Evolutionary conservation across 2,113 vertebrate species (phyloP).

Genomic region (Cisticola juncidis): DNA sequence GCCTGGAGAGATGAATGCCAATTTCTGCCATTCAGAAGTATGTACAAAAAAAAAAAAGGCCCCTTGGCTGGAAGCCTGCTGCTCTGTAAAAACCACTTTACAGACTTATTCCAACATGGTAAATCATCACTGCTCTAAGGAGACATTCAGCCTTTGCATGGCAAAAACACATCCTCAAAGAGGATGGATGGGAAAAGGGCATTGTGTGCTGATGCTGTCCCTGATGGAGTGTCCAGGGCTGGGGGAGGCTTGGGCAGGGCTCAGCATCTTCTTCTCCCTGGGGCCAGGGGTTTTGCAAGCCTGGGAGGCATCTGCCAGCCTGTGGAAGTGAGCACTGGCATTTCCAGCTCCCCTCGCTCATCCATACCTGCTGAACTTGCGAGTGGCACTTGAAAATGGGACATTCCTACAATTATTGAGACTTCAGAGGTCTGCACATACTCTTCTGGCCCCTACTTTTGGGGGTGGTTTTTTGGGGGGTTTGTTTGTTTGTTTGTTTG

Average conservation of each 20-base stretch:
- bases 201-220: background rate
- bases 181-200: background rate
- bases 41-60: background rate
- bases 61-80: background rate
- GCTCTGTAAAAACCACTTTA: constrained; percentile 8
- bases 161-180: background rate
- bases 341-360: background rate
- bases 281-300: background rate
- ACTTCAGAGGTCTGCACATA: background rate
- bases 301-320: background rate
- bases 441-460: background rate
- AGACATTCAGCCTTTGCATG: background rate
- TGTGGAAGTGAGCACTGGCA: background rate
- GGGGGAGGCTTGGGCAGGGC: background rate
- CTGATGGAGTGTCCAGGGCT: fast-evolving
- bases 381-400: background rate
- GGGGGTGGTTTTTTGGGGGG: too few relatives aligned
- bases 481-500: too few relatives aligned
- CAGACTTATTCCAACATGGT: constrained; percentile 16
- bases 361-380: fast-evolving
- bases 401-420: fast-evolving
- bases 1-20: constrained; percentile 43
- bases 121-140: background rate
- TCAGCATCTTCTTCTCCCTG: background rate
- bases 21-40: constrained; percentile 44